Percentiles rank a stretch among this genome's conserved stretches.
Evolutionary conservation across 2,113 vertebrate species (phyloP).

Genomic region (Gobius niger): DNA sequence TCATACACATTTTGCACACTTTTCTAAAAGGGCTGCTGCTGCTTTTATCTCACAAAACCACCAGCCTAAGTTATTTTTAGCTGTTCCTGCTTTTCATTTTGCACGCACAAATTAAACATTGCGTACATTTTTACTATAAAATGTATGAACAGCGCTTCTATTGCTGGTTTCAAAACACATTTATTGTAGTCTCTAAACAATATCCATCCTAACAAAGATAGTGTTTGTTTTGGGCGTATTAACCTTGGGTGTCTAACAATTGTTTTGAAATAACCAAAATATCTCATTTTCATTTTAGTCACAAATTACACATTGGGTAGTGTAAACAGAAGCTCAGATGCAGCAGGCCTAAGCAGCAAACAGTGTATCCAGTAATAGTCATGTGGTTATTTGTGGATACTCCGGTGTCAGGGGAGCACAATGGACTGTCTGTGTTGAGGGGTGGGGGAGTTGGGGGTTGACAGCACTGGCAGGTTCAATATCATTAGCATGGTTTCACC

Average conservation of each 20-base stretch:
- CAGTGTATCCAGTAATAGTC: conserved; percentile 12
- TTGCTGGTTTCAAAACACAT: neutral
- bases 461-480: conserved; percentile 57
- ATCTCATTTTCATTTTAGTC: too few relatives aligned
- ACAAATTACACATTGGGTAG: neutral
- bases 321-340: conserved; percentile 9
- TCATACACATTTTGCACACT: neutral
- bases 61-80: too few relatives aligned
- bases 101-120: too few relatives aligned
- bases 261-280: too few relatives aligned
- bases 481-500: conserved; percentile 56
- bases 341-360: conserved; percentile 7
- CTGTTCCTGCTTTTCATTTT: too few relatives aligned
- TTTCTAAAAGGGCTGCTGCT: neutral
- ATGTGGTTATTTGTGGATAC: conserved; percentile 38
- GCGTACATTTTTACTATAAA: too few relatives aligned
- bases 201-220: neutral
- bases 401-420: conserved; percentile 38
- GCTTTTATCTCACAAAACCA: too few relatives aligned
- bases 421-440: conserved; percentile 25
- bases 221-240: neutral
- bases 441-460: conserved; percentile 21
- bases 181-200: neutral
- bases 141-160: neutral
- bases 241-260: neutral